Evolutionary conservation across 2,888 invertebrate genomes (phyloP).

Genomic region (Hypolimnas misippus): DNA sequence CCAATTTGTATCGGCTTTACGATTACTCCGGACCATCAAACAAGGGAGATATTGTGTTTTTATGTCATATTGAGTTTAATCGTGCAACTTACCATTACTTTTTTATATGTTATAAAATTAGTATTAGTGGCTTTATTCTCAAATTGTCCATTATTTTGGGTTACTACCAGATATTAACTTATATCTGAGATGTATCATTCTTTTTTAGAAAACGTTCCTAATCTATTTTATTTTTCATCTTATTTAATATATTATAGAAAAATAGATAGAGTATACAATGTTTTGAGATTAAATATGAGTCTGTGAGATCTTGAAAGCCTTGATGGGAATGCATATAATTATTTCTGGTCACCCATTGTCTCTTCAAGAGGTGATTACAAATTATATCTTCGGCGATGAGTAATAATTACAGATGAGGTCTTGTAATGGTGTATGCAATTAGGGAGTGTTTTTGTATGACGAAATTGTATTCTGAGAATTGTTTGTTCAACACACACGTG

Average conservation of each 20-base stretch:
- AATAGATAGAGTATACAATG: too few relatives aligned
- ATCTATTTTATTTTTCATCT: not conserved
- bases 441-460: slow-evolving; percentile 68
- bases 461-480: slow-evolving; percentile 78
- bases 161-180: not conserved
- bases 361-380: slow-evolving; percentile 15
- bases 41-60: slow-evolving; percentile 73
- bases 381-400: slow-evolving; percentile 28
- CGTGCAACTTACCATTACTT: slow-evolving; percentile 56
- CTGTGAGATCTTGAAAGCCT: not conserved
- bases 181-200: not conserved
- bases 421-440: slow-evolving; percentile 63
- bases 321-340: slow-evolving; percentile 6
- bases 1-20: slow-evolving; percentile 77
- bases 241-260: too few relatives aligned
- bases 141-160: not conserved
- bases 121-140: slow-evolving; percentile 2
- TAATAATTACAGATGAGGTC: slow-evolving; percentile 45
- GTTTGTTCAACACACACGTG: slow-evolving; percentile 74
- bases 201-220: not conserved
- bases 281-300: not conserved
- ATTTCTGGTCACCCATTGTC: slow-evolving; percentile 31
- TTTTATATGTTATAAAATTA: slow-evolving; percentile 16
- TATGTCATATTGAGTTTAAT: slow-evolving; percentile 69
- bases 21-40: slow-evolving; percentile 68